Evolutionary conservation across 2,113 vertebrate species (phyloP), one percentile per base, ranked within the genome.

Genomic region (Atherinomorus stipes): DNA sequence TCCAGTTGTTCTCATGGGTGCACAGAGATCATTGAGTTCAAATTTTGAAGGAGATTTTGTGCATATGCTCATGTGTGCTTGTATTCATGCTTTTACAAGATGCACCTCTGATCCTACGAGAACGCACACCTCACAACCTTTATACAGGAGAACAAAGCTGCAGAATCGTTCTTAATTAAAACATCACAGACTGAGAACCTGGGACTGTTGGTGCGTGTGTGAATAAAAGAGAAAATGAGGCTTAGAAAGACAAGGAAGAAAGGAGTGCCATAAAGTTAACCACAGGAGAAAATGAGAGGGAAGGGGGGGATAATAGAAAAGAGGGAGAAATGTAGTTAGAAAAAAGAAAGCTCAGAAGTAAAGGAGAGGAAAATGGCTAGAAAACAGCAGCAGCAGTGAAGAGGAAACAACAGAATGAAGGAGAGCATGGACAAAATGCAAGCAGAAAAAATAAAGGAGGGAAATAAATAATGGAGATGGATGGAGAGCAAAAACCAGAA

Each of bases 81-180:
- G 12, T 11, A 34, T 42, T 19, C 4, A 10, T 15, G 50, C 40
- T 45, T 44, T 69, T 71, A 23, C 59, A 64, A 71, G 38, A 86
- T 62, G 47, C 52, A 49, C 61, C 62, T 38, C 3, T 19, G 50
- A 64, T 56, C 64, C 66, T 44, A 28, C 56, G 71, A 62, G 52
- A 69, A 64, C 67, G 79, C 49, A 80, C 56, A 58, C 51, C 15
- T 64, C 60, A 31, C 50, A 75, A 87, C 74, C 71, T 78, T 76
- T 78, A 74, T 73, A 71, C 40, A 62, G 58, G 44, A 68, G 64
- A 52, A 86, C 67, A 90, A 88, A 84, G 68, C 52, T 61, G 74
- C 50, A 28, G 69, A 79, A 56, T 76, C 25, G 11, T 60, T 71
- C 83, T 88, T 89, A 89, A 89, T 88, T 85, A 89, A 86, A 86